Percentiles rank a stretch among this genome's conserved stretches.
Evolutionary conservation across 2,797 vertebrate species (phyloP).

Genomic region (Crocodylus rhombifer): DNA sequence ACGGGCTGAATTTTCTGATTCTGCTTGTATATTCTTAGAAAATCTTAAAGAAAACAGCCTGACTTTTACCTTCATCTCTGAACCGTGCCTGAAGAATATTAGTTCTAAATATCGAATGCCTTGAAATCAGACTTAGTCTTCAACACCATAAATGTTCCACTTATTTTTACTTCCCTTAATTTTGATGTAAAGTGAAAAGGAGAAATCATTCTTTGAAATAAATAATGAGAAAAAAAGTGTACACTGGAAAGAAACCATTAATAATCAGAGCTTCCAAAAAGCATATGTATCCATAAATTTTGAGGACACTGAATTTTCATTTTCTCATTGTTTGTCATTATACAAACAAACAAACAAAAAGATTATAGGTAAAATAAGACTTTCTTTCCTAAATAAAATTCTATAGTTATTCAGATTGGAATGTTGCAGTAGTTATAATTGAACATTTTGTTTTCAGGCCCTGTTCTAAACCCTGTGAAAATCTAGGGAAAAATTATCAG

Average conservation of each 20-base stretch:
- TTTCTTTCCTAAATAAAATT: neutral
- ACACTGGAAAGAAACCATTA: neutral
- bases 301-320: neutral
- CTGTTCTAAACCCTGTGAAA: neutral
- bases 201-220: neutral
- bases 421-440: neutral
- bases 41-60: neutral
- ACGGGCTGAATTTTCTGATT: neutral
- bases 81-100: neutral
- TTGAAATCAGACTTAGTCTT: neutral
- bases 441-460: neutral
- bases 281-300: neutral
- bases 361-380: neutral
- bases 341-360: neutral
- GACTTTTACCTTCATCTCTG: neutral
- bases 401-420: neutral
- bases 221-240: neutral
- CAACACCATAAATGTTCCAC: neutral
- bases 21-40: neutral
- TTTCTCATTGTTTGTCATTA: neutral
- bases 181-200: neutral
- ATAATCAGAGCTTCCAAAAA: neutral
- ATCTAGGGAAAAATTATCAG: neutral
- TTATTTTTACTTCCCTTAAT: neutral
- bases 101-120: neutral